A percentile compares a stretch with the other conserved stretches of the same genome.
These are phyloP conservation scores for Halcyon senegalensis DNA, from an alignment of 2,113 vertebrate genomes.

Conservation along the genomic window DNA sequence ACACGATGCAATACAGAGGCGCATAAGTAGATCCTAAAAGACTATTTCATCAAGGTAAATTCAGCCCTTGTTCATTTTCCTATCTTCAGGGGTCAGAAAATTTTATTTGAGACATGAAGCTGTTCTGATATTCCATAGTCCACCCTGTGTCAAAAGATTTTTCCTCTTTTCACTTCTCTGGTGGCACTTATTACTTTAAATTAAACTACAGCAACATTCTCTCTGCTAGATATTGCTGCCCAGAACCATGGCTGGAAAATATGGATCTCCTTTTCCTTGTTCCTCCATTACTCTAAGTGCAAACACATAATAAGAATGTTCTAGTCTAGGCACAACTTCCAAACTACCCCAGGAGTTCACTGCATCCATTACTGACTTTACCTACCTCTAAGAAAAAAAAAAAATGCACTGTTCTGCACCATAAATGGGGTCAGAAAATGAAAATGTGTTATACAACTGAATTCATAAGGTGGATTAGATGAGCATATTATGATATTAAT, in stretches of 20 bases:
- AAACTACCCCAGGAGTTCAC: neutral
- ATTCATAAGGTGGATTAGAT: neutral
- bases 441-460: neutral
- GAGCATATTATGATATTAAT: neutral
- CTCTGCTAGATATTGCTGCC: neutral
- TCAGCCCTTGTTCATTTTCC: neutral
- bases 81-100: neutral
- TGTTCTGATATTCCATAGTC: neutral
- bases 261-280: neutral
- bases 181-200: neutral
- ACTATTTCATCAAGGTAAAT: neutral
- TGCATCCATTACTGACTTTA: neutral
- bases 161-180: neutral
- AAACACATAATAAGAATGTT: neutral
- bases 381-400: neutral
- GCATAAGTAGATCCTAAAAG: neutral
- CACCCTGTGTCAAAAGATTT: neutral
- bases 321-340: neutral
- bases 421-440: neutral
- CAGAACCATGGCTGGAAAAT: neutral
- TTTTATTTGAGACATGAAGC: neutral
- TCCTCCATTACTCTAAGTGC: neutral
- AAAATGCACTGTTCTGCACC: neutral
- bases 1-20: neutral
- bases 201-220: rapidly evolving